These are phyloP conservation scores for Berghia stephanieae DNA, from an alignment of 1,140 invertebrate species.

Conservation along the genomic window DNA sequence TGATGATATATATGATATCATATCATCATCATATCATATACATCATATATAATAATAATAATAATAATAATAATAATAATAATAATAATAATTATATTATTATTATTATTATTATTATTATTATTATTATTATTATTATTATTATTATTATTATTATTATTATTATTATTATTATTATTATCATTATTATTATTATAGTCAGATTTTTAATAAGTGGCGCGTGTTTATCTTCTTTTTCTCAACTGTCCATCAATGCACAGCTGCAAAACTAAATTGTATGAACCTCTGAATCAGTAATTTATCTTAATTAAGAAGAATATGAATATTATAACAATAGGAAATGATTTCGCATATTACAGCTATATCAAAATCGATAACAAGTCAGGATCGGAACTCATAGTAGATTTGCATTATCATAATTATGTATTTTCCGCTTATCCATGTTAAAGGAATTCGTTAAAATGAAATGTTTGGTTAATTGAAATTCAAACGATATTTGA, in stretches of 20 bases:
- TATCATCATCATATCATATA: no score
- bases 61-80: slow-evolving; percentile 5
- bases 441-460: no score
- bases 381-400: no score
- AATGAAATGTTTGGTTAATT: no score
- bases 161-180: slow-evolving; percentile 4
- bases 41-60: slow-evolving; percentile 5
- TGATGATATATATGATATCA: no score
- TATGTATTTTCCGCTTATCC: no score
- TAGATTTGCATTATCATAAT: no score
- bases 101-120: background rate
- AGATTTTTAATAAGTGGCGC: background rate
- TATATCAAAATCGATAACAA: background rate
- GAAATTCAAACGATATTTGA: no score
- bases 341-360: background rate
- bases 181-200: background rate
- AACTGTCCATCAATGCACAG: background rate
- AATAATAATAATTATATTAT: background rate
- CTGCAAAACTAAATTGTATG: background rate
- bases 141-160: background rate
- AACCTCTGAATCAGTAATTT: background rate
- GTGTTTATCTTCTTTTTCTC: no score
- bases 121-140: background rate
- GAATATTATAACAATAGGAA: background rate
- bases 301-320: background rate